Base-by-base conservation (phyloP, 2,888 invertebrate genomes). In the Microplitis deprimator region DNA sequence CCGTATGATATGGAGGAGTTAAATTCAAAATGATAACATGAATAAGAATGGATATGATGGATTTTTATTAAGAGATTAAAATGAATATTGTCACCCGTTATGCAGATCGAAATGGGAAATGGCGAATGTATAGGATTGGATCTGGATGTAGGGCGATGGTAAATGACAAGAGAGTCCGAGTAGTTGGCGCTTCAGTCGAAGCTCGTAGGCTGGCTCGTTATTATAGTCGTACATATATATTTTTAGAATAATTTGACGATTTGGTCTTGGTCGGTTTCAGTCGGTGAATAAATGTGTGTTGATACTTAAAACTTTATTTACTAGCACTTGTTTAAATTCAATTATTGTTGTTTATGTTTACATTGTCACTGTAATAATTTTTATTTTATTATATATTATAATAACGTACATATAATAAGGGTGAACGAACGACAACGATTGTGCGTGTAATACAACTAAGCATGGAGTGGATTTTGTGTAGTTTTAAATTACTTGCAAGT, bases 401-500 rank as follows among this genome's bases (percentile, higher is more conserved):
- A 8, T 62, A 62, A 62, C 8, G n/a, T 62, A 62, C 16, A 62
- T 41, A n/a, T 29, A 67, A 59, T 50, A 67, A 64, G 29, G 64
- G 62, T 50, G 65, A 72, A 79, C 70, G 71, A 71, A 62, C 72
- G 76, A 67, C 77, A 81, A 81, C 79, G 79, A 76, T 78, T 81
- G 83, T 83, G 83, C 80, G 77, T 81, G 80, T 80, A 78, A 79
- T 77, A 79, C 79, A 50, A 50, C 50, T 83, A 84, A 82, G 86
- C 85, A 86, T 87, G 87, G 85, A 86, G 84, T 81, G 82, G 80
- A 83, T 29, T 29, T 29, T 82, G 82, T 85, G n/a, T 59, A 1
- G 73, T 87, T 85, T 84, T 82, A 85, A 86, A 85, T 87, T 84
- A 83, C 85, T 83, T 83, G 82, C 81, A 6, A 13, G 4, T 13